phyloP scores from a whole-genome alignment of 1,140 invertebrate genomes.

The Aphidius ervi region DNA sequence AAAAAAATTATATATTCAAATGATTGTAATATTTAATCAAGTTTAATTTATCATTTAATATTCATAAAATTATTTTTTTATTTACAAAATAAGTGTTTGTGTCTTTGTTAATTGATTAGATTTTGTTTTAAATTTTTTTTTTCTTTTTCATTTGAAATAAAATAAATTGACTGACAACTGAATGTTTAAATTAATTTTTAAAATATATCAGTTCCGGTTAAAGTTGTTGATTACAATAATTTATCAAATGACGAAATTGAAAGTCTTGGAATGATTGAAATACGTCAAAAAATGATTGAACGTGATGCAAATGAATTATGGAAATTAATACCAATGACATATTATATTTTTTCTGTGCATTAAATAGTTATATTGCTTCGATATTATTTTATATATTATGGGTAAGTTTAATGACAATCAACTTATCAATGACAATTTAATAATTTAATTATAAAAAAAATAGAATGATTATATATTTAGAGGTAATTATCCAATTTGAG shows the following conservation, averaged over 20 bases:
- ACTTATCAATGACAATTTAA: no score
- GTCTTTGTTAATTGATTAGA: no score
- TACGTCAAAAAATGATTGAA: slow-evolving; percentile 32
- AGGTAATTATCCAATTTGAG: slow-evolving; percentile 35
- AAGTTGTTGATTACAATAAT: not conserved
- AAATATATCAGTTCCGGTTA: not conserved
- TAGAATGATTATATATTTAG: slow-evolving; percentile 29
- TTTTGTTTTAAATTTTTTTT: no score
- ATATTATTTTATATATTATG: slow-evolving; percentile 35
- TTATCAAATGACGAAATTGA: not conserved
- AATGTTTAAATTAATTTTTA: no score
- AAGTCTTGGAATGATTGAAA: slow-evolving; percentile 27
- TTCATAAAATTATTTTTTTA: no score
- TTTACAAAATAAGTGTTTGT: no score
- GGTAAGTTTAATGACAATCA: slow-evolving; percentile 25
- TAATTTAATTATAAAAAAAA: no score
- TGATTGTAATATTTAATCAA: no score
- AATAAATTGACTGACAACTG: no score
- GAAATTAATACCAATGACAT: slow-evolving; percentile 29
- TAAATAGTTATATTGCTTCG: slow-evolving; percentile 30
- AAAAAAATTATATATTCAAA: not conserved
- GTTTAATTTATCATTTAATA: no score
- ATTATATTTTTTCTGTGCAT: slow-evolving; percentile 23
- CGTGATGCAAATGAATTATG: slow-evolving; percentile 29
- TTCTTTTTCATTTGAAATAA: no score